phyloP scores from a whole-genome alignment of 2,113 vertebrate species.

The Agapornis roseicollis region DNA sequence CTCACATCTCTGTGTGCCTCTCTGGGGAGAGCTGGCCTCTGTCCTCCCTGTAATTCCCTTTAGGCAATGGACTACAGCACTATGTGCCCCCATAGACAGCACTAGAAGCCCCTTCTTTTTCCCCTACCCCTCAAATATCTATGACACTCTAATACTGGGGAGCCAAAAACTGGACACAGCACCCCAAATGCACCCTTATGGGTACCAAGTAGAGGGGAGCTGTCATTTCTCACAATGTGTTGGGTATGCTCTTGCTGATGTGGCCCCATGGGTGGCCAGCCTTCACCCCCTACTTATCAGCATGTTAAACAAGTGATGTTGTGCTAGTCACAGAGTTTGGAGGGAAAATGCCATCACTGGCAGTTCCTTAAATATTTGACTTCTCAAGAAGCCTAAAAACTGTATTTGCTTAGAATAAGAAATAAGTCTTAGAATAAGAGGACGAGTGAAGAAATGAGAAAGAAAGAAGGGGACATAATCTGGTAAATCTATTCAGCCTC shows the following conservation, averaged over 20 bases:
- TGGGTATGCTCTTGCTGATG: not conserved
- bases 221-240: accelerated
- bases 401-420: not conserved
- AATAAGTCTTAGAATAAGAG: not conserved
- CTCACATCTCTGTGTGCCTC: not conserved
- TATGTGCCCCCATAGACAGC: accelerated
- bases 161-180: not conserved
- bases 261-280: not conserved
- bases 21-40: not conserved
- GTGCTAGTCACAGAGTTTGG: not conserved
- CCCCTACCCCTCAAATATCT: not conserved
- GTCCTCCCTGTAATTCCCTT: not conserved
- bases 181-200: not conserved
- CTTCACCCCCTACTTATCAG: not conserved
- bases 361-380: not conserved
- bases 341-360: not conserved
- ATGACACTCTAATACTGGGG: not conserved
- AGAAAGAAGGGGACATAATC: not conserved
- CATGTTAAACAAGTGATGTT: not conserved
- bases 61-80: not conserved
- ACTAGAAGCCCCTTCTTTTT: not conserved
- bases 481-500: not conserved
- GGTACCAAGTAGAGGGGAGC: not conserved
- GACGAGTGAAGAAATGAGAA: not conserved
- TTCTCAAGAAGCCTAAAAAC: not conserved